Evolutionary conservation across 2,888 invertebrate species (phyloP), one percentile per base, ranked within the genome.

Genomic region (Melanophora roralis): DNA sequence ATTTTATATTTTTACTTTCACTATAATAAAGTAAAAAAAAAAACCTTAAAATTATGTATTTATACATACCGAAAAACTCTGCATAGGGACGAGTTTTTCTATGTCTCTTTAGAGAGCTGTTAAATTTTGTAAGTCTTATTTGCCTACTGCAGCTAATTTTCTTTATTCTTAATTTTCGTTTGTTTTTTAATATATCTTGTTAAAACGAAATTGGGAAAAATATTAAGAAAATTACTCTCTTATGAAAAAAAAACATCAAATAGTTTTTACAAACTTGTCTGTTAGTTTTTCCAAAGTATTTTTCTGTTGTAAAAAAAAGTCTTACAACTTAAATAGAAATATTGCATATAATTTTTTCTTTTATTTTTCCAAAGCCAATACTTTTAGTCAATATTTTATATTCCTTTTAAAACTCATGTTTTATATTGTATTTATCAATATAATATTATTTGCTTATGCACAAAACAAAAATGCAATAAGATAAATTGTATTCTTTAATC

Each of bases 401-500:
- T 60, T 36, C 40, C 19, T 60, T 9, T 9, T 51, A 40, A 45
- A 21, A 59, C 11, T 59, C 34, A 43, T 55, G 45, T 68, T 40
- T 55, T 53, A 45, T 59, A 21, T 27, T 69, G 7, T 23, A 12
- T 69, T 12, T 64, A 21, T 60, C n/a, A 23, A 16, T 16, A 55
- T 62, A 55, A 38, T 51, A 49, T 60, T 69, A n/a, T 78, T 72
- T 65, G 64, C 71, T 77, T 75, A n/a, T 32, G 9, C 8, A 45
- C 51, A 68, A 27, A 32, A 36, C 36, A 40, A n/a, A 75, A 64
- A 68, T 80, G 55, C 67, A 80, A 72, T 72, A 80, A 80, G 75
- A 80, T 80, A 80, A 67, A 80, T 76, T 80, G 71, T 45, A 60
- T 67, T 79, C 69, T 80, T 27, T 36, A 79, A 75, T 68, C 79